These are phyloP conservation scores for Osmoderma eremita DNA, from an alignment of 2,888 invertebrate species.

Conservation along the genomic window DNA sequence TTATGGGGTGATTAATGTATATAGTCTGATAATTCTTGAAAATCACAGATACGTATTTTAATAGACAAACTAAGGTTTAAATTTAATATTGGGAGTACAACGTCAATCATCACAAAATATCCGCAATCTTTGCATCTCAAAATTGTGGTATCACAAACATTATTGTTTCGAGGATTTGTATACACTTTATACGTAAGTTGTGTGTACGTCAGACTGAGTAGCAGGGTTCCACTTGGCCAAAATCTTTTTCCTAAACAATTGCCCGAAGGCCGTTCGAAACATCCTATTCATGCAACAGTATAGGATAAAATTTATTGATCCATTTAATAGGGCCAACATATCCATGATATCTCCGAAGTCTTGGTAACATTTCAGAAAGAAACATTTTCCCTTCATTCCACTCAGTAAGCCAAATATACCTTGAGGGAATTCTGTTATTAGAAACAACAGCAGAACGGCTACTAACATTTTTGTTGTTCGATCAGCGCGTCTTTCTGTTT, in stretches of 20 bases:
- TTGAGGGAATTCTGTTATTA: slow-evolving; percentile 88
- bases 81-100: too few species aligned
- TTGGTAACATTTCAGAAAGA: slow-evolving; percentile 83
- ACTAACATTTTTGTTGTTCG: slow-evolving; percentile 90
- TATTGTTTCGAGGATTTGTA: background rate
- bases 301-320: slow-evolving; percentile 91
- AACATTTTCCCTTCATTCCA: slow-evolving; percentile 73
- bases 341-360: slow-evolving; percentile 89
- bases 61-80: background rate
- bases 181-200: slow-evolving; percentile 70
- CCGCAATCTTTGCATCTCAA: too few species aligned
- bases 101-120: too few species aligned
- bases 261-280: slow-evolving; percentile 83
- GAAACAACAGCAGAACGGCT: slow-evolving; percentile 85
- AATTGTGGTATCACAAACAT: slow-evolving; percentile 9
- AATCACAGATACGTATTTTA: slow-evolving; percentile 8
- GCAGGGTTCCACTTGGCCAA: slow-evolving; percentile 70
- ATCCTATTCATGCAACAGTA: slow-evolving; percentile 95
- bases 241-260: slow-evolving; percentile 73
- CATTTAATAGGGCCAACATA: slow-evolving; percentile 88
- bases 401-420: slow-evolving; percentile 70
- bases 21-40: background rate
- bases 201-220: slow-evolving; percentile 72
- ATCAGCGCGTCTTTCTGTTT: slow-evolving; percentile 80
- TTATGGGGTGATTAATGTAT: background rate